Evolutionary conservation across 2,797 vertebrate genomes (phyloP), one percentile per base, ranked within the genome.

Genomic region (Glossophaga mutica): DNA sequence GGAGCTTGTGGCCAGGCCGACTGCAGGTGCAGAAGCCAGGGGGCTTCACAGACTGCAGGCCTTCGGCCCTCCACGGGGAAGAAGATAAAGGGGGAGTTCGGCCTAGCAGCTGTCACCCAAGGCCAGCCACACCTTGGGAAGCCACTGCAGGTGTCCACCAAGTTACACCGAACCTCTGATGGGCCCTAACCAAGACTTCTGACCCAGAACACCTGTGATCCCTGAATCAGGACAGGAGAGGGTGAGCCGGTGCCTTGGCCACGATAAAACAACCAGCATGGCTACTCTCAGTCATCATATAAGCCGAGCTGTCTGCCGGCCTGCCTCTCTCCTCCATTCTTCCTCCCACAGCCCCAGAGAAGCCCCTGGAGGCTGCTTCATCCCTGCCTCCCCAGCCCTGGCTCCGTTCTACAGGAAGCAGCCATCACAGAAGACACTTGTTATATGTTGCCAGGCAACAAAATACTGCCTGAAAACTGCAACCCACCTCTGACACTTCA

Each of bases 381-480:
- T 37, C 57, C 79, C 46, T 3, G 29, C 1, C 0, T 39, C 68
- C 34, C 88, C 32, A 44, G 48, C n/a, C 89, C 86, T 29, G 50
- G 77, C 67, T 85, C 87, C 14, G 65, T n/a, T 19, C 46, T 4
- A 84, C 26, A 48, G 67, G 65, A 92, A 48, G 89, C 78, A 77
- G 59, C 77, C 48, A 5, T 55, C 52, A 76, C 16, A 14, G 84
- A 71, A 95, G 95, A 87, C 3, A 12, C 52, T 42, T n/a, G 68
- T 73, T 62, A 34, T 15, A 12, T 8, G 89, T 96, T 96, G 96
- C 96, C 93, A 84, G 93, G 95, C 95, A 96, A 97, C 96, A 70
- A 83, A 92, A 78, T 1, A 85, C 92, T 34, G 48, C 71, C 92
- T 84, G 87, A 73, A 82, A 85, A 91, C 57, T 22, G 62, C 95